Evolutionary conservation across 2,888 invertebrate genomes (phyloP), one percentile per base, ranked within the genome.

Genomic region (Lithophane leautieri): DNA sequence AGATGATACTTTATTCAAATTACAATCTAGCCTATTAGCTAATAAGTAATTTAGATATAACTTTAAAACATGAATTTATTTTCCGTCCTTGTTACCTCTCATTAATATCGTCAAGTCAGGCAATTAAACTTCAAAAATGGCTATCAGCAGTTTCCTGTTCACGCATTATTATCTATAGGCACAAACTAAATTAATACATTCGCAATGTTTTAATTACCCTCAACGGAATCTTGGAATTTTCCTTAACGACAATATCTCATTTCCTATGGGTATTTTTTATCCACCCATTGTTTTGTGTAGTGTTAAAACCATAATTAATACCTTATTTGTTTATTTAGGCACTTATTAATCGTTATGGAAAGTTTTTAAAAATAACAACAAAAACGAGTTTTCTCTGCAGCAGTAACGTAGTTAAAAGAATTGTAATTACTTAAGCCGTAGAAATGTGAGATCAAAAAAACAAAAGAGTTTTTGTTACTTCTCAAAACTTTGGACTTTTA

Each of bases 151-250:
- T 72, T 81, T 72, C 70, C 75, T 73, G 78, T 85, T 65, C 62
- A 81, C 44, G 70, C 63, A 62, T 84, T 78, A 70, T 73, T 78
- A 82, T 71, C n/a, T 50, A 65, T n/a, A 34, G 50, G 47, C 25
- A 68, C 40, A 58, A 58, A 65, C 14, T 54, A 16, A 25, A 54
- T 56, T 44, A 50, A 66, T 65, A 56, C 73, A 47, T 79, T 74
- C 14, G 14, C 16, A 34, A 62, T 34, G 14, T 74, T 70, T 70
- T 84, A 84, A 82, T 84, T 70, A 84, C 8, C 47, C 58, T n/a
- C 54, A 54, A 70, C 81, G 75, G 44, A 60, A 63, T 84, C 69
- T 66, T 72, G 25, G 69, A 4, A 22, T 71, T 74, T 81, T 82
- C 69, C 85, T 56, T 52, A 66, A 60, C 81, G 8, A 81, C 28